A percentile compares a stretch with the other conserved stretches of the same genome.
Conservation (phyloP, 2,888 invertebrate species). For the Tromatobia lineatoria region DNA sequence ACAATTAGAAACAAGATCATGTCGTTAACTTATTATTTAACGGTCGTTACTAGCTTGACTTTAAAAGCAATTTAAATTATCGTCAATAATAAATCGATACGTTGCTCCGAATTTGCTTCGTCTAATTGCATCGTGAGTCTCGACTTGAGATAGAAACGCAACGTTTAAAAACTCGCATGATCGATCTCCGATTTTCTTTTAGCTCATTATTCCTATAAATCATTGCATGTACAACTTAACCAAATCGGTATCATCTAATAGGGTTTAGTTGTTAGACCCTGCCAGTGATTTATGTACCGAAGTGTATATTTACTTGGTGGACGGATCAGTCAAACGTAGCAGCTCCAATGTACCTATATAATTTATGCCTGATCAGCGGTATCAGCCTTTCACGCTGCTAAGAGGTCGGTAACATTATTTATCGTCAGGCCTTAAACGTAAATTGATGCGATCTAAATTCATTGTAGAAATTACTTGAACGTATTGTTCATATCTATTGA, state of each 20-base stretch:
- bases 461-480: not conserved
- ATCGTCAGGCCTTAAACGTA: not conserved
- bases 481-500: not conserved
- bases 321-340: slow-evolving; percentile 11
- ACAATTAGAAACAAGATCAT: not conserved
- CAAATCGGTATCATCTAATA: slow-evolving; percentile 20
- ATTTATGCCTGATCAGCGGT: slow-evolving; percentile 16
- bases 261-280: not conserved
- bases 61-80: slow-evolving; percentile 4
- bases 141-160: slow-evolving; percentile 3
- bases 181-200: slow-evolving; percentile 4
- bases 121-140: slow-evolving; percentile 10
- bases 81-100: slow-evolving; percentile 29
- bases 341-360: not conserved
- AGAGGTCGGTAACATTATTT: slow-evolving; percentile 37
- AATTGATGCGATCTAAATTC: not conserved
- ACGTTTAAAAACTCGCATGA: slow-evolving; percentile 1
- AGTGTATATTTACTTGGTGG: slow-evolving; percentile 1
- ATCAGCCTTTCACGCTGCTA: slow-evolving; percentile 45
- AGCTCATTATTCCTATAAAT: slow-evolving; percentile 1
- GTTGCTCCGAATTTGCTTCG: slow-evolving; percentile 34
- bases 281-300: slow-evolving; percentile 23
- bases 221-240: slow-evolving; percentile 7
- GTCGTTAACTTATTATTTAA: not conserved
- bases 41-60: slow-evolving; percentile 7